phyloP scores from a whole-genome alignment of 2,888 invertebrate species.

The Tillus elongatus region DNA sequence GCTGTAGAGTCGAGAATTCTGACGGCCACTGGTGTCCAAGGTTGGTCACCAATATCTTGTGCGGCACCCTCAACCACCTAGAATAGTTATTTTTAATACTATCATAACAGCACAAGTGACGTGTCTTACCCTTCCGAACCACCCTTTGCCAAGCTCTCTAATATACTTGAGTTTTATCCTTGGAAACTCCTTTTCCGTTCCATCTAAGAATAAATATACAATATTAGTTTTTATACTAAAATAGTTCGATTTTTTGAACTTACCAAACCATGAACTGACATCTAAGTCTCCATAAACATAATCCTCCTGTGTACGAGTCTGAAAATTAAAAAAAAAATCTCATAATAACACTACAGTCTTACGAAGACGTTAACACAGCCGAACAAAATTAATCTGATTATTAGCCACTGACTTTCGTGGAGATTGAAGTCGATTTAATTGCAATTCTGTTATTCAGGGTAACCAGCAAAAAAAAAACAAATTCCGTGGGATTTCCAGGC shows the following conservation, averaged over 20 bases:
- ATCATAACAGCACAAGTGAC: too few species aligned
- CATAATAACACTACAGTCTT: too few species aligned
- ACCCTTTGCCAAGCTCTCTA: slow-evolving; percentile 71
- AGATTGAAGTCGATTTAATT: too few species aligned
- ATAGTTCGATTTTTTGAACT: slow-evolving; percentile 27
- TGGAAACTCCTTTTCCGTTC: slow-evolving; percentile 55
- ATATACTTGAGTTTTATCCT: slow-evolving; percentile 71
- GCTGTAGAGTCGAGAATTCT: slow-evolving; percentile 73
- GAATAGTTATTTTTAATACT: slow-evolving; percentile 16
- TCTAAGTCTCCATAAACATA: slow-evolving; percentile 38
- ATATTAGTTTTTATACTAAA: slow-evolving; percentile 1
- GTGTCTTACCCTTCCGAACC: slow-evolving; percentile 73
- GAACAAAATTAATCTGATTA: too few species aligned
- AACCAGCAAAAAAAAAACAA: too few species aligned
- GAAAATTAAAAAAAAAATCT: slow-evolving; percentile 22
- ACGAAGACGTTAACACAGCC: too few species aligned
- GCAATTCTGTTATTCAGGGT: too few species aligned
- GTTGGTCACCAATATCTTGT: slow-evolving; percentile 36
- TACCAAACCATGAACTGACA: slow-evolving; percentile 44
- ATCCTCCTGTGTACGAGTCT: slow-evolving; percentile 34
- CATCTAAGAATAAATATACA: slow-evolving; percentile 39
- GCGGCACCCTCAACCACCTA: slow-evolving; percentile 74
- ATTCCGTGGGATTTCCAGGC: too few species aligned
- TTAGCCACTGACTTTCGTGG: too few species aligned
- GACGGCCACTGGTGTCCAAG: slow-evolving; percentile 58